phyloP scores from a whole-genome alignment of 1,140 invertebrate species.

The Leptopilina boulardi region DNA sequence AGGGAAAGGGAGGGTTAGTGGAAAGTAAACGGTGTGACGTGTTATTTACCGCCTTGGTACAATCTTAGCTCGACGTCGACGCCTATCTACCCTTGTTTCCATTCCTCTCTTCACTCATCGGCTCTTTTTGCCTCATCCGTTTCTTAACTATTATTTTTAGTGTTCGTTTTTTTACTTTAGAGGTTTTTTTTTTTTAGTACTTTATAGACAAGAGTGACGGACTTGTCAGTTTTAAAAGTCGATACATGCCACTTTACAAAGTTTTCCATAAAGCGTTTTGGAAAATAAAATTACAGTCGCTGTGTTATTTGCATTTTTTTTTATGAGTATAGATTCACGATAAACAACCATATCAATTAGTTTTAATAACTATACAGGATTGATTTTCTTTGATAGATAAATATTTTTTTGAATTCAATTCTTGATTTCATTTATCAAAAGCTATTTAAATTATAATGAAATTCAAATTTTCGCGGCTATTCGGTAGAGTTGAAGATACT shows the following conservation, averaged over 20 bases:
- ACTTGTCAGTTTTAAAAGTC: conserved; percentile 43
- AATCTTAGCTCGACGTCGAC: conserved; percentile 66
- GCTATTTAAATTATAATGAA: no score
- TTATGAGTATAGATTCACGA: no score
- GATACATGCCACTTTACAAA: no score
- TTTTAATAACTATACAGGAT: no score
- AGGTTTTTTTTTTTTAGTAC: conserved; percentile 54
- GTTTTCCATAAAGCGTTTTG: conserved; percentile 55
- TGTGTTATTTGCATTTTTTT: no score
- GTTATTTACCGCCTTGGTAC: conserved; percentile 69
- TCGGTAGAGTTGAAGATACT: no score
- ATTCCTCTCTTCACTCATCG: conserved; percentile 42
- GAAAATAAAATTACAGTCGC: conserved; percentile 41
- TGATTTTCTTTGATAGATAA: no score
- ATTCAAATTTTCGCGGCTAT: no score
- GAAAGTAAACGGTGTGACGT: conserved; percentile 70
- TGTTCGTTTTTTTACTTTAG: conserved; percentile 52
- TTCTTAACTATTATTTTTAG: conserved; percentile 53
- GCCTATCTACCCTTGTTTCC: conserved; percentile 38
- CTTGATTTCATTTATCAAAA: no score
- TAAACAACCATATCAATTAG: no score
- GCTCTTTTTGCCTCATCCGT: conserved; percentile 47
- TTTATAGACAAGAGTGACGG: conserved; percentile 54
- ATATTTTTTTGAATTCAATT: no score
- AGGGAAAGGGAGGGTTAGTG: no score